A percentile compares a stretch with the other conserved stretches of the same genome.
Conservation (phyloP, 2,888 invertebrate genomes). For the Drosophila pseudotakahashii region DNA sequence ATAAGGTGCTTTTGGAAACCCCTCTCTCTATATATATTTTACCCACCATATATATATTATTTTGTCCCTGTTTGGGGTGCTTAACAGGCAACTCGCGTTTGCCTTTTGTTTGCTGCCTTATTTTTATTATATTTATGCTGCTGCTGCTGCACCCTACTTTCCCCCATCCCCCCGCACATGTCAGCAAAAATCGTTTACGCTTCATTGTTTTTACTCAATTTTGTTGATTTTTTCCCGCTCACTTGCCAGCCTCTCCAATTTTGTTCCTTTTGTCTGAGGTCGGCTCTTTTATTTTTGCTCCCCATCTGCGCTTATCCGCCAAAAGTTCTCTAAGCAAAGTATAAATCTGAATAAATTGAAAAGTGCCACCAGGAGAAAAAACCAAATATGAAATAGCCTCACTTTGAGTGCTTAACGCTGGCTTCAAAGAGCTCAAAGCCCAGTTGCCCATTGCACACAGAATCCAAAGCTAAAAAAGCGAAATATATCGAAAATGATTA, state of each 20-base stretch:
- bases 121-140: constrained; percentile 56
- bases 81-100: constrained; percentile 69
- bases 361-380: constrained; percentile 29
- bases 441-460: constrained; percentile 25
- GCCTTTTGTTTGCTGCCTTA: constrained; percentile 67
- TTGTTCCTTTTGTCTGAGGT: constrained; percentile 38
- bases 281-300: constrained; percentile 31
- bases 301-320: constrained; percentile 34
- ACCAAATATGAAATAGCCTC: constrained; percentile 48
- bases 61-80: constrained; percentile 30
- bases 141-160: constrained; percentile 7
- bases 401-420: constrained; percentile 47
- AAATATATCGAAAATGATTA: constrained; percentile 50
- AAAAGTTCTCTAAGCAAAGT: constrained; percentile 24
- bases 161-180: constrained; percentile 35
- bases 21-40: constrained; percentile 13
- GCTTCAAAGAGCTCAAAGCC: constrained; percentile 38
- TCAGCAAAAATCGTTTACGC: constrained; percentile 78
- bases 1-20: constrained; percentile 25
- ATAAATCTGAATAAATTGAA: constrained; percentile 60
- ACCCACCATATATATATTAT: constrained; percentile 5
- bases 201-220: constrained; percentile 78
- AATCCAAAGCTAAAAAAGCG: constrained; percentile 3
- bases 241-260: constrained; percentile 37
- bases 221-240: constrained; percentile 56